Evolutionary conservation across 1,140 invertebrate species (phyloP).

Genomic region (Andrena cerasifolii): DNA sequence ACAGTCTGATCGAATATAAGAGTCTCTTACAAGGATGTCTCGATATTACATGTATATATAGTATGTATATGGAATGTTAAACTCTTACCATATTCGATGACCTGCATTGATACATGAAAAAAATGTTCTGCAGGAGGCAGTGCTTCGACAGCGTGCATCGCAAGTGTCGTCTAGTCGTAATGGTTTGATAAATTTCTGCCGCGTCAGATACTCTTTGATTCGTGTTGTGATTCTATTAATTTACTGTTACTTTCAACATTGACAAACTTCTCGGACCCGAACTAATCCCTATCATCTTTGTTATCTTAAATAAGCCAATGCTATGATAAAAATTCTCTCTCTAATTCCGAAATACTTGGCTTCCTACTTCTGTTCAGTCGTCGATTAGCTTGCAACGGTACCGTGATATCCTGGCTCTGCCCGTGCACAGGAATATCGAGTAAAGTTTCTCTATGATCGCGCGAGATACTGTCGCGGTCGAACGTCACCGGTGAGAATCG

Average conservation of each 20-base stretch:
- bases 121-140: constrained; percentile 62
- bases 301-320: constrained; percentile 79
- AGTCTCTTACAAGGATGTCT: constrained; percentile 41
- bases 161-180: constrained; percentile 35
- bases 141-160: constrained; percentile 62
- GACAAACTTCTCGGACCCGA: constrained; percentile 16
- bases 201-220: constrained; percentile 31
- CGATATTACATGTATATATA: constrained; percentile 8
- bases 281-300: not conserved
- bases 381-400: constrained; percentile 84
- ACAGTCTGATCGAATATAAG: constrained; percentile 45
- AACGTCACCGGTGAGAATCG: constrained; percentile 91
- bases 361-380: constrained; percentile 79
- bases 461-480: constrained; percentile 71
- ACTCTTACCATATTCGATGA: constrained; percentile 53
- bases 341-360: constrained; percentile 83
- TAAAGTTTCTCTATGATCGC: constrained; percentile 80
- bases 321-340: constrained; percentile 85
- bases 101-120: constrained; percentile 41
- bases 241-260: constrained; percentile 46
- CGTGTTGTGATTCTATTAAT: constrained; percentile 5
- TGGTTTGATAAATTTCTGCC: constrained; percentile 29
- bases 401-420: constrained; percentile 85
- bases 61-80: constrained; percentile 57
- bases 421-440: constrained; percentile 86